phyloP scores from a whole-genome alignment of 2,888 invertebrate species.

The Drosophila mimica region DNA sequence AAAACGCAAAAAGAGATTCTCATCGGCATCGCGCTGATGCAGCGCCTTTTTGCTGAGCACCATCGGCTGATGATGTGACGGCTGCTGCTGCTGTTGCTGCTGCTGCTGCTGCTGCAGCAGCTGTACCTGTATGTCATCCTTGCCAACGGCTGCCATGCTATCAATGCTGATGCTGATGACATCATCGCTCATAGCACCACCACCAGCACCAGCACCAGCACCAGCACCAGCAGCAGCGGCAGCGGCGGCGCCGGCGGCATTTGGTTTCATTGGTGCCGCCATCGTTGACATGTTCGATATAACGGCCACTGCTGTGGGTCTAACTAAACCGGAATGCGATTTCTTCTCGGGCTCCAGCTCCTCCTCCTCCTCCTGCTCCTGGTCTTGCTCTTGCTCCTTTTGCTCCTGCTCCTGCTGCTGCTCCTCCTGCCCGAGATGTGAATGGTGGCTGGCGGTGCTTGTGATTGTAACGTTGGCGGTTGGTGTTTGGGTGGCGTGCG shows the following conservation, averaged over 20 bases:
- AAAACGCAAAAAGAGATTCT: conserved; percentile 90
- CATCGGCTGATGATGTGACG: conserved; percentile 65
- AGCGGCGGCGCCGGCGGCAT: conserved; percentile 14
- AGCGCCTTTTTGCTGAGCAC: conserved; percentile 87
- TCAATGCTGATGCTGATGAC: conserved; percentile 83
- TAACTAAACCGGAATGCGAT: background rate
- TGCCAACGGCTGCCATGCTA: conserved; percentile 66
- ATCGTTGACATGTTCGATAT: conserved; percentile 34
- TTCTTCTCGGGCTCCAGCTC: conserved; percentile 5
- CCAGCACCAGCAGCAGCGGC: conserved; percentile 17
- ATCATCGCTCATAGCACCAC: conserved; percentile 79
- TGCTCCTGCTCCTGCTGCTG: conserved; percentile 17
- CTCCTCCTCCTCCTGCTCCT: conserved; percentile 21
- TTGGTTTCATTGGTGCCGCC: conserved; percentile 80
- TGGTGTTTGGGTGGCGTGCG: conserved; percentile 16
- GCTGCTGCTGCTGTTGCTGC: conserved; percentile 26
- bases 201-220: background rate
- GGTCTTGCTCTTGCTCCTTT: conserved; percentile 6
- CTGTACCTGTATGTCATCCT: conserved; percentile 36
- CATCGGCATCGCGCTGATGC: conserved; percentile 89
- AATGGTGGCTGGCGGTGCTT: conserved; percentile 40
- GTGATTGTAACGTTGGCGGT: conserved; percentile 38
- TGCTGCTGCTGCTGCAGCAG: conserved; percentile 42
- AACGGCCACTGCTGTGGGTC: conserved; percentile 24
- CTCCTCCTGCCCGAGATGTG: conserved; percentile 24